Conservation (phyloP, 2,113 vertebrate species). For the Chinchilla lanigera region DNA sequence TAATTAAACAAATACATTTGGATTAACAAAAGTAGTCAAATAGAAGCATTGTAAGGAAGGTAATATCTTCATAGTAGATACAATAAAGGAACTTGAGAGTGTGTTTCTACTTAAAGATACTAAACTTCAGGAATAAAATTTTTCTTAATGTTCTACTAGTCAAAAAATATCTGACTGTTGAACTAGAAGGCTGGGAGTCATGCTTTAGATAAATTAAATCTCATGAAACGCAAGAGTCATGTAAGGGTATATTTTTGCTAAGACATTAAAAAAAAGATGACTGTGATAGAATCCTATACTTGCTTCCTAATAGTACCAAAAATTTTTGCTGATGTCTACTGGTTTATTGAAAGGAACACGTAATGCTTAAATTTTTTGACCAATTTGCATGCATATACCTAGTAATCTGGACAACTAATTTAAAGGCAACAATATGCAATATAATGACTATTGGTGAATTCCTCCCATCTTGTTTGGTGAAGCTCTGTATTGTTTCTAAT, state of each 20-base stretch:
- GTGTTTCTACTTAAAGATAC: conserved; percentile 25
- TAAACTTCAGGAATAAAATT: background rate
- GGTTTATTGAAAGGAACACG: too few relatives aligned
- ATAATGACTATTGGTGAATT: too few relatives aligned
- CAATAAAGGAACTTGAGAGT: conserved; percentile 9
- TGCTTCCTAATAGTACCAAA: conserved; percentile 27
- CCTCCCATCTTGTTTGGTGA: too few relatives aligned
- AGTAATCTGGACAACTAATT: too few relatives aligned
- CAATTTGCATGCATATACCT: too few relatives aligned
- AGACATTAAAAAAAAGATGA: conserved; percentile 29
- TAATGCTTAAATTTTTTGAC: too few relatives aligned
- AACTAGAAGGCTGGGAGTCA: background rate
- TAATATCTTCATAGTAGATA: background rate
- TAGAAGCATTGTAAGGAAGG: conserved; percentile 1
- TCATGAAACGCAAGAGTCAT: background rate
- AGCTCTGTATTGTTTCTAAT: too few relatives aligned
- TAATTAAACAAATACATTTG: conserved; percentile 40
- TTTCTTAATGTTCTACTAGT: background rate
- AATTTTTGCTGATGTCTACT: background rate
- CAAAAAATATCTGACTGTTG: conserved; percentile 5
- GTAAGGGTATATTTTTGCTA: background rate
- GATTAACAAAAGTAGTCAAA: conserved; percentile 49
- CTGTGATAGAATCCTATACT: background rate
- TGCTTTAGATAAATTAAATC: background rate
- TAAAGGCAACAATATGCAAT: too few relatives aligned